A percentile compares a stretch with the other conserved stretches of the same genome.
phyloP scores from a whole-genome alignment of 2,113 vertebrate genomes.

The Clinocottus analis region DNA sequence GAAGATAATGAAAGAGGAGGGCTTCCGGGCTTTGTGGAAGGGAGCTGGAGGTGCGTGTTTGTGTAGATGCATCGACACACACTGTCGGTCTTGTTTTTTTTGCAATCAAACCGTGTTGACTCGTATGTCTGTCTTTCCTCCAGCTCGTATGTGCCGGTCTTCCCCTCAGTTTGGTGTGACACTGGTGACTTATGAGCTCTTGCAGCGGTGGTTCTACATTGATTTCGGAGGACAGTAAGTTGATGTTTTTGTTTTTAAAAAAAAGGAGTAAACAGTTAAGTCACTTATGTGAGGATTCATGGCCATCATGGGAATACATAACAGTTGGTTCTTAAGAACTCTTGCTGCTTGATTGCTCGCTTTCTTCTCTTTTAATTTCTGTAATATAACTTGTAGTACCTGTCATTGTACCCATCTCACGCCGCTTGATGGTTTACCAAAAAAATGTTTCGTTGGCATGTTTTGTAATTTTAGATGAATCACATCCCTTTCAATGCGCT shows the following conservation, averaged over 20 bases:
- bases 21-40: conserved; percentile 94
- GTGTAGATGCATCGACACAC: background rate
- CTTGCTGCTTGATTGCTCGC: background rate
- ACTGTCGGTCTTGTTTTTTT: background rate
- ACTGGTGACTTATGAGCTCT: conserved; percentile 95
- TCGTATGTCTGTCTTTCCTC: background rate
- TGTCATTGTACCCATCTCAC: background rate
- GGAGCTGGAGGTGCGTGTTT: conserved; percentile 90
- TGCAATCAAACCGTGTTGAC: background rate
- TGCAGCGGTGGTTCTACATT: conserved; percentile 96
- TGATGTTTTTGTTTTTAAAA: background rate
- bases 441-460: background rate
- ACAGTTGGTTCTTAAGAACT: background rate
- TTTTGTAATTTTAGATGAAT: background rate
- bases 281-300: background rate
- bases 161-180: conserved; percentile 99
- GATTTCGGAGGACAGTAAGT: conserved; percentile 98
- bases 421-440: background rate
- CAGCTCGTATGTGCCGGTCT: conserved; percentile 97
- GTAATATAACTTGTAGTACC: background rate
- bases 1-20: conserved; percentile 95
- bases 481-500: background rate
- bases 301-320: background rate
- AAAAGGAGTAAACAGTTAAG: background rate
- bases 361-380: background rate